phyloP scores from a whole-genome alignment of 2,888 invertebrate genomes.

The Andrena dorsata region DNA sequence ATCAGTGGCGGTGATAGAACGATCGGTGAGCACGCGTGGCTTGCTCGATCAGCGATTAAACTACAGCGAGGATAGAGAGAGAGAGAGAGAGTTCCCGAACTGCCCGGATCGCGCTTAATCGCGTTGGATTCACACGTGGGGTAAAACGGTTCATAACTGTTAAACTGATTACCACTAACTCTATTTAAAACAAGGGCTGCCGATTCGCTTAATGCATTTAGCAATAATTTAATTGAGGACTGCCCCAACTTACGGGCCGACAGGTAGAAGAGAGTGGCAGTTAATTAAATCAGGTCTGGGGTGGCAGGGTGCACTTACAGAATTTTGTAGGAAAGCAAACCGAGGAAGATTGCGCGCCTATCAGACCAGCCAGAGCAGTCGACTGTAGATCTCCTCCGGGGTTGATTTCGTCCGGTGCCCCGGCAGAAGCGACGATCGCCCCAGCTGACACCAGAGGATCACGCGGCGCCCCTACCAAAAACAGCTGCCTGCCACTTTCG shows the following conservation, averaged over 20 bases:
- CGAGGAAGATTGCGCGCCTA: conserved; percentile 83
- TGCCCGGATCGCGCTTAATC: conserved; percentile 33
- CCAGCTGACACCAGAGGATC: conserved; percentile 82
- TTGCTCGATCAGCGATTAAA: neutral
- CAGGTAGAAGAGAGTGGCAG: conserved; percentile 72
- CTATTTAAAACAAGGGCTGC: conserved; percentile 80
- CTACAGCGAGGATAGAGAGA: no score
- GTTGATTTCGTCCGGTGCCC: conserved; percentile 78
- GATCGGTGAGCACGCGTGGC: neutral
- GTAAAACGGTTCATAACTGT: conserved; percentile 77
- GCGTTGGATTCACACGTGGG: conserved; percentile 26
- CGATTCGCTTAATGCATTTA: conserved; percentile 84
- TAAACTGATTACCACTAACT: conserved; percentile 83
- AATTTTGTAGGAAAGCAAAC: conserved; percentile 84
- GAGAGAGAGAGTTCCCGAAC: no score
- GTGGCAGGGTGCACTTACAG: conserved; percentile 80
- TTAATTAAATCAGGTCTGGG: conserved; percentile 81
- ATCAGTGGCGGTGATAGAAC: neutral
- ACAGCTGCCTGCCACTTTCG: conserved; percentile 79
- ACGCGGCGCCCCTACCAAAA: conserved; percentile 81
- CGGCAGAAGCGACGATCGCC: conserved; percentile 78
- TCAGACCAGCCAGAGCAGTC: conserved; percentile 82
- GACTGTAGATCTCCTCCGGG: conserved; percentile 80
- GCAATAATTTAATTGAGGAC: conserved; percentile 85
- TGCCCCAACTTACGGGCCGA: conserved; percentile 75